Evolutionary conservation across 1,140 invertebrate species (phyloP).

Genomic region (Eurosta solidaginis): DNA sequence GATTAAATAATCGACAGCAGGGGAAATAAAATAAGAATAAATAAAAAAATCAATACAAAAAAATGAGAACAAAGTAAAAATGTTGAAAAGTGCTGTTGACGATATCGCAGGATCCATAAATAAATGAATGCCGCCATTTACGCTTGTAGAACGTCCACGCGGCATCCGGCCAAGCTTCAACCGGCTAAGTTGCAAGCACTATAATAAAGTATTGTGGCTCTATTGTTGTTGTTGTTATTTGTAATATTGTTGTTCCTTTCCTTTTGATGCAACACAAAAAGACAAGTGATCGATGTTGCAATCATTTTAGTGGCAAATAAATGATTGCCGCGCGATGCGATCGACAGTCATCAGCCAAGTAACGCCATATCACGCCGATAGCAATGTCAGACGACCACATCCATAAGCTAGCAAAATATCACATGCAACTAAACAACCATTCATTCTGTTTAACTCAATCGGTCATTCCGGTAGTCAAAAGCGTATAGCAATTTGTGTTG

Average conservation of each 20-base stretch:
- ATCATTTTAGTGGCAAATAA: slow-evolving; percentile 26
- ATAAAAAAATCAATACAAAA: neutral
- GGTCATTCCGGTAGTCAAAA: neutral
- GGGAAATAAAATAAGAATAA: slow-evolving; percentile 15
- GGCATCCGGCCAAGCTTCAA: slow-evolving; percentile 3
- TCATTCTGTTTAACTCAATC: neutral
- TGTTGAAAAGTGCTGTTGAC: neutral
- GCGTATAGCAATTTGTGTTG: neutral
- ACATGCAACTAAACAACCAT: neutral
- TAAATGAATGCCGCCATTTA: neutral
- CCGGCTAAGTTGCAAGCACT: neutral
- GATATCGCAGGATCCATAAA: slow-evolving; percentile 5
- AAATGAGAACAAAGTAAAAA: neutral
- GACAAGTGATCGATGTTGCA: slow-evolving; percentile 24
- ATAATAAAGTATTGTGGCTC: neutral
- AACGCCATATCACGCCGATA: neutral
- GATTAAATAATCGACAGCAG: slow-evolving; percentile 1
- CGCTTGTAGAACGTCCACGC: neutral
- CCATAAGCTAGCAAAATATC: neutral
- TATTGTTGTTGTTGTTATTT: neutral
- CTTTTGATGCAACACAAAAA: neutral
- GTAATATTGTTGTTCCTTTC: neutral
- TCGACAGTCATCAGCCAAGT: neutral
- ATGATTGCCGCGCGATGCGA: neutral
- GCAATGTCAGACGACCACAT: neutral